Conservation (phyloP, 2,797 vertebrate genomes). For the Anas georgica region DNA sequence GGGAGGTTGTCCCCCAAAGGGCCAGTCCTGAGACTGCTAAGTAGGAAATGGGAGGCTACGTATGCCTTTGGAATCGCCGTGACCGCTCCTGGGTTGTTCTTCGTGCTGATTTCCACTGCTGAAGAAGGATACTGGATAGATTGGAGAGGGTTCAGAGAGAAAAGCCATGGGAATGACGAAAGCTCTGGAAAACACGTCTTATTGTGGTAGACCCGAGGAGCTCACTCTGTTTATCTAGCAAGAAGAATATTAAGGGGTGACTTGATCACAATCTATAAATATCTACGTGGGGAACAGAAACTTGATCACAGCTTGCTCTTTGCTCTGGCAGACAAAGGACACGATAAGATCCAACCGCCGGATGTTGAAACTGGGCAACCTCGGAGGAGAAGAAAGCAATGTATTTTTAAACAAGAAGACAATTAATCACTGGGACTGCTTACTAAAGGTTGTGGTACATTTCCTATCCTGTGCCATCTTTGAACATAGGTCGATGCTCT, state of each 20-base stretch:
- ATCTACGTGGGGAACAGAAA: background rate
- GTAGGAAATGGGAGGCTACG: background rate
- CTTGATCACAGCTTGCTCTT: background rate
- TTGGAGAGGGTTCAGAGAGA: background rate
- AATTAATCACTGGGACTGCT: background rate
- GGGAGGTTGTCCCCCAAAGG: background rate
- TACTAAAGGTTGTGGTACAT: background rate
- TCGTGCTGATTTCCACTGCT: background rate
- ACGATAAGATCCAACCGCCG: background rate
- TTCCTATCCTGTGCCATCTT: background rate
- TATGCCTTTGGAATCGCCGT: background rate
- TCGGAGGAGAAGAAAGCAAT: background rate
- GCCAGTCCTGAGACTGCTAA: background rate
- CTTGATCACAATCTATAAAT: slow-evolving; percentile 24
- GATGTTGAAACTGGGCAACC: slow-evolving; percentile 17
- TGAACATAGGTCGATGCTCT: background rate
- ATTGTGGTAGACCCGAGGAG: background rate
- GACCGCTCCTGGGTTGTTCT: background rate
- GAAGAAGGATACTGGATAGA: background rate
- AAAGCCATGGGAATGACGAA: background rate
- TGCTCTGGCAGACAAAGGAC: background rate
- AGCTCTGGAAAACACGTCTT: background rate
- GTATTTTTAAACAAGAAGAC: slow-evolving; percentile 6
- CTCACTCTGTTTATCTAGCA: background rate
- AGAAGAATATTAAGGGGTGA: background rate